A percentile compares a stretch with the other conserved stretches of the same genome.
Evolutionary conservation across 2,113 vertebrate species (phyloP).

Genomic region (Carlito syrichta): DNA sequence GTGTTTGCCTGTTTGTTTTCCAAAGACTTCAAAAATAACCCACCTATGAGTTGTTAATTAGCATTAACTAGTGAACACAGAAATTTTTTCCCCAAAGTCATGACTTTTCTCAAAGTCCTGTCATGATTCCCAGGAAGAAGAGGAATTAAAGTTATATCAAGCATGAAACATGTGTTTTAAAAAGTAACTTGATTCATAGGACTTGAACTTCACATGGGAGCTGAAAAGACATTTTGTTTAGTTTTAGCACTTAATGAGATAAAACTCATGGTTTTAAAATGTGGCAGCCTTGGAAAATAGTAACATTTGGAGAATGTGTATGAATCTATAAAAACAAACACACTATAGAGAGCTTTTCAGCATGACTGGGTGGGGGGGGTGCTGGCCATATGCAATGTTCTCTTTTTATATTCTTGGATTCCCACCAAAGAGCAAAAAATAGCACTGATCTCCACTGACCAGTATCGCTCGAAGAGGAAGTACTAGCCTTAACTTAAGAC

Average conservation of each 20-base stretch:
- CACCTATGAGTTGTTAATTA: neutral
- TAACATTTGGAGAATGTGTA: constrained; percentile 40
- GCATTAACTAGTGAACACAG: neutral
- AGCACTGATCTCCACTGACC: neutral
- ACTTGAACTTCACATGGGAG: neutral
- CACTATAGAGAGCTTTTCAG: neutral
- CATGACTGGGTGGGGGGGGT: constrained; percentile 30
- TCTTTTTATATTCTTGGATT: constrained; percentile 49
- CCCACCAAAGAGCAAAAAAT: constrained; percentile 49
- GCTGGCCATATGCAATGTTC: too few relatives aligned
- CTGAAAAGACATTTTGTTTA: constrained; percentile 52
- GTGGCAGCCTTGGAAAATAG: constrained; percentile 44
- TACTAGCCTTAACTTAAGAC: neutral
- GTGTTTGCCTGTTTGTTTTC: neutral
- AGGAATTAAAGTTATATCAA: constrained; percentile 15
- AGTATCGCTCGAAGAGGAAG: neutral
- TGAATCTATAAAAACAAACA: constrained; percentile 56
- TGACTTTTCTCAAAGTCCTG: constrained; percentile 6
- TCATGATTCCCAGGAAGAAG: constrained; percentile 25
- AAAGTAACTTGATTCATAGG: constrained; percentile 17
- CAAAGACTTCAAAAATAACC: neutral
- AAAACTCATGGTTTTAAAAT: constrained; percentile 44
- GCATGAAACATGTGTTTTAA: constrained; percentile 44
- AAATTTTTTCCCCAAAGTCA: neutral
- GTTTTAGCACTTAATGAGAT: constrained; percentile 57